Evolutionary conservation across 2,797 vertebrate species (phyloP).

Genomic region (Sciaenops ocellatus): DNA sequence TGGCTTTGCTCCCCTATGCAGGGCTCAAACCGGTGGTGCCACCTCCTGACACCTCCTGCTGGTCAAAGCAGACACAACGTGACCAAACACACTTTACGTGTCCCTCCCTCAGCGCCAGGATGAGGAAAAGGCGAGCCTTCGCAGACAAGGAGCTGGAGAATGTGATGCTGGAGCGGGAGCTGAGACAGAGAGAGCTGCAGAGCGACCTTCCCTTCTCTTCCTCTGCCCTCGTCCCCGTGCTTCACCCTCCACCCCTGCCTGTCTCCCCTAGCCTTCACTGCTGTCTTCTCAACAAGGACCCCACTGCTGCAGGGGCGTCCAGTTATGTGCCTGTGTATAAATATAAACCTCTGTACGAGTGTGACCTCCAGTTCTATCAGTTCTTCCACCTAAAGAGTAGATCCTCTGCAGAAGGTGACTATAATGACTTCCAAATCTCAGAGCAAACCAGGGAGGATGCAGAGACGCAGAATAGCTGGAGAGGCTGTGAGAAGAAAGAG

Average conservation of each 20-base stretch:
- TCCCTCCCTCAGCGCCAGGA: slow-evolving; percentile 80
- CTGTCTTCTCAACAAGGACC: slow-evolving; percentile 70
- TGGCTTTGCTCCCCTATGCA: slow-evolving; percentile 41
- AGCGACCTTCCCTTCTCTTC: slow-evolving; percentile 57
- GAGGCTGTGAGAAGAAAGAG: slow-evolving; percentile 48
- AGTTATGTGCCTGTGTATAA: slow-evolving; percentile 74
- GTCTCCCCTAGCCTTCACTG: slow-evolving; percentile 67
- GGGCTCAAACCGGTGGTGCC: slow-evolving; percentile 69
- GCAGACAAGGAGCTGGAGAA: slow-evolving; percentile 87
- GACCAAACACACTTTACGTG: slow-evolving; percentile 54
- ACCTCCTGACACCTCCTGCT: slow-evolving; percentile 58
- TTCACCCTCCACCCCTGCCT: slow-evolving; percentile 70
- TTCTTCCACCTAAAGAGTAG: slow-evolving; percentile 72
- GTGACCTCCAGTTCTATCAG: slow-evolving; percentile 78
- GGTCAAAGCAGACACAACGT: slow-evolving; percentile 63
- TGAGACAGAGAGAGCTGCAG: slow-evolving; percentile 81
- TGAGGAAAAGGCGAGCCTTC: slow-evolving; percentile 84
- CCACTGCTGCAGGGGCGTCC: slow-evolving; percentile 41
- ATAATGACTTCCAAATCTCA: slow-evolving; percentile 46
- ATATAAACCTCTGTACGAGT: slow-evolving; percentile 77
- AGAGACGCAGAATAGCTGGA: slow-evolving; percentile 54
- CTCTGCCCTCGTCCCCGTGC: slow-evolving; percentile 51
- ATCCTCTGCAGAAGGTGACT: slow-evolving; percentile 46
- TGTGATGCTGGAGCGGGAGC: slow-evolving; percentile 83
- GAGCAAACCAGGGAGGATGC: slow-evolving; percentile 42